Conservation (phyloP, 2,888 invertebrate genomes). For the Andrena minutula region DNA sequence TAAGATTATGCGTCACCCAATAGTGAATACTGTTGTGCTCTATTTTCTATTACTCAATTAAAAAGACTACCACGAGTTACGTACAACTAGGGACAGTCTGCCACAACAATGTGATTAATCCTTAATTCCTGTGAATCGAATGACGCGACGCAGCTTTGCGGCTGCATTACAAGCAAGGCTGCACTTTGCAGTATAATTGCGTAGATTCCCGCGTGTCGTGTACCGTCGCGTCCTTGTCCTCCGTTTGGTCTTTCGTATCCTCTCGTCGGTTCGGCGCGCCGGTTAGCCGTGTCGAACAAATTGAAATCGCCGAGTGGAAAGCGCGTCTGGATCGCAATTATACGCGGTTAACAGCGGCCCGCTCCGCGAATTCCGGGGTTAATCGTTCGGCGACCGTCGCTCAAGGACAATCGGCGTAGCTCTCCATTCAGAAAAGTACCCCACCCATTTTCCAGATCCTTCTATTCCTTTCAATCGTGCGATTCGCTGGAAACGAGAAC, state of each 20-base stretch:
- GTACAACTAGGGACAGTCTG: too few species aligned
- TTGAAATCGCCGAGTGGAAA: slow-evolving; percentile 69
- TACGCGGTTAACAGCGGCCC: slow-evolving; percentile 53
- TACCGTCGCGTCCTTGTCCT: slow-evolving; percentile 8
- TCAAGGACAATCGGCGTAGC: slow-evolving; percentile 36
- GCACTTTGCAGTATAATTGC: slow-evolving; percentile 22
- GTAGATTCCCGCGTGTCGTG: neutral
- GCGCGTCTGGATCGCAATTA: slow-evolving; percentile 64
- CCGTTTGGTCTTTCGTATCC: slow-evolving; percentile 15
- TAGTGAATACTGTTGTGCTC: too few species aligned
- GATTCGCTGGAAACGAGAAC: slow-evolving; percentile 31
- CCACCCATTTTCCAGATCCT: neutral
- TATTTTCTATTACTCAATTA: too few species aligned
- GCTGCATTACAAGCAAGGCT: slow-evolving; percentile 23
- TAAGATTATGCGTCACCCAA: too few species aligned
- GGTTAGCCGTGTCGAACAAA: slow-evolving; percentile 62
- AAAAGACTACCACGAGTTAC: too few species aligned
- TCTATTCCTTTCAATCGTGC: slow-evolving; percentile 26
- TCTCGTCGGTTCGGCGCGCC: slow-evolving; percentile 30
- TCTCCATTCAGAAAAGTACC: slow-evolving; percentile 18
- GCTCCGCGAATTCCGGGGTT: slow-evolving; percentile 48
- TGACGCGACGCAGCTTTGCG: neutral
- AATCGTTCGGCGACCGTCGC: slow-evolving; percentile 41
- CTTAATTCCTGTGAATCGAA: neutral
- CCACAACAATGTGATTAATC: too few species aligned